These are phyloP conservation scores for Pionites leucogaster DNA, from an alignment of 2,113 vertebrate genomes.

Conservation along the genomic window DNA sequence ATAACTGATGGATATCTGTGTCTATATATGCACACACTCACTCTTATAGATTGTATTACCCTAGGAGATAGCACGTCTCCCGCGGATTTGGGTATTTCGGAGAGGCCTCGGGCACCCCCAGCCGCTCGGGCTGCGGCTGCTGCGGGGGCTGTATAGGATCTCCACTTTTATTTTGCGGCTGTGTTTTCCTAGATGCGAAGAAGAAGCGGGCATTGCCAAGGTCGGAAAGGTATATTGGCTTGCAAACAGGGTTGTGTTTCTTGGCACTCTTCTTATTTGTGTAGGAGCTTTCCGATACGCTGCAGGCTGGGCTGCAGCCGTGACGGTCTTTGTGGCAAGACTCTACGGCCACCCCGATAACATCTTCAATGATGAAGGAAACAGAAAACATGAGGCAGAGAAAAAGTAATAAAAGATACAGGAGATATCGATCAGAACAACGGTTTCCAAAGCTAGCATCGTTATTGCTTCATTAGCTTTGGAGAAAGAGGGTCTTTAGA, in stretches of 20 bases:
- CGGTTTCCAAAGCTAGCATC: neutral
- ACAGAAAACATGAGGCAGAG: conserved; percentile 5
- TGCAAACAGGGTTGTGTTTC: neutral
- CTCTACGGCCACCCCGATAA: neutral
- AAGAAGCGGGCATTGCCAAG: neutral
- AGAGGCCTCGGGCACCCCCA: neutral
- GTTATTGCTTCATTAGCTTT: conserved; percentile 13
- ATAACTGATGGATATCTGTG: neutral
- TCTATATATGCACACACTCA: neutral
- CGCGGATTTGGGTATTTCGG: neutral
- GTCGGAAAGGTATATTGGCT: neutral
- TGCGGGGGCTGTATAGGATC: neutral
- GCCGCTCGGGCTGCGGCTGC: rapidly evolving
- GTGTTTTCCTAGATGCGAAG: neutral
- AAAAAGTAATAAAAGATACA: conserved; percentile 45
- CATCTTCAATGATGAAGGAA: conserved; percentile 44
- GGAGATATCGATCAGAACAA: conserved; percentile 37
- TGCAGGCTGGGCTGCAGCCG: neutral
- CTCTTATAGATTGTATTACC: neutral
- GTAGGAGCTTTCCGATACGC: neutral
- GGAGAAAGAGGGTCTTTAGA: neutral
- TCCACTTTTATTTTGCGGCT: neutral
- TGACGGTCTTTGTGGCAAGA: neutral
- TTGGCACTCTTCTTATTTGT: neutral
- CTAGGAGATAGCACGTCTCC: neutral